A percentile compares a stretch with the other conserved stretches of the same genome.
Evolutionary conservation across 2,888 invertebrate genomes (phyloP).

Genomic region (Polymixis flavicincta): DNA sequence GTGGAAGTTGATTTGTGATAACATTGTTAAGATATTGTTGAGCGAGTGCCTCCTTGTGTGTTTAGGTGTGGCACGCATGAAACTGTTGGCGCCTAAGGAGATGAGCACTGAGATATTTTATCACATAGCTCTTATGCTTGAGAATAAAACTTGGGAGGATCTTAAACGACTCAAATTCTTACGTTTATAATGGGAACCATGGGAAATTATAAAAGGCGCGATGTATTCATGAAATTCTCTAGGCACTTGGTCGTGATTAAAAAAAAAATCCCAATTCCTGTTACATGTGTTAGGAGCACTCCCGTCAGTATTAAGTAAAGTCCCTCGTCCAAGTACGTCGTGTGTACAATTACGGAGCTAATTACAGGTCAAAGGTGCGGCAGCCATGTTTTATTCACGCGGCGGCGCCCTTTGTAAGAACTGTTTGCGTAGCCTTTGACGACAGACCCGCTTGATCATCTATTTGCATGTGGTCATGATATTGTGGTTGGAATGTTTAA

Average conservation of each 20-base stretch:
- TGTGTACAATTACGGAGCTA: conserved; percentile 63
- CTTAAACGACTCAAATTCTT: neutral
- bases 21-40: conserved; percentile 33
- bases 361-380: conserved; percentile 64
- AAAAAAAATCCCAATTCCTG: neutral
- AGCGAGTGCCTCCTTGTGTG: neutral
- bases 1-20: conserved; percentile 23
- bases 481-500: conserved; percentile 9
- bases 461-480: conserved; percentile 55
- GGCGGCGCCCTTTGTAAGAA: conserved; percentile 38
- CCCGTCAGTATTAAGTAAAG: conserved; percentile 4
- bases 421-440: conserved; percentile 48
- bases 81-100: neutral
- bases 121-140: neutral
- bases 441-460: conserved; percentile 34
- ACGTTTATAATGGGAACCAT: neutral
- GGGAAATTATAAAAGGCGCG: neutral
- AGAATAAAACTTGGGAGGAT: neutral
- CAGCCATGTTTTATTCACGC: conserved; percentile 56
- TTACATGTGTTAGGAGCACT: neutral
- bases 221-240: neutral
- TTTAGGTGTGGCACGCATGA: neutral
- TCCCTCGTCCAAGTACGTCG: conserved; percentile 23
- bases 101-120: neutral
- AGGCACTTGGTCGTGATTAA: neutral